phyloP scores from a whole-genome alignment of 2,797 vertebrate species.

The Spea hammondii region DNA sequence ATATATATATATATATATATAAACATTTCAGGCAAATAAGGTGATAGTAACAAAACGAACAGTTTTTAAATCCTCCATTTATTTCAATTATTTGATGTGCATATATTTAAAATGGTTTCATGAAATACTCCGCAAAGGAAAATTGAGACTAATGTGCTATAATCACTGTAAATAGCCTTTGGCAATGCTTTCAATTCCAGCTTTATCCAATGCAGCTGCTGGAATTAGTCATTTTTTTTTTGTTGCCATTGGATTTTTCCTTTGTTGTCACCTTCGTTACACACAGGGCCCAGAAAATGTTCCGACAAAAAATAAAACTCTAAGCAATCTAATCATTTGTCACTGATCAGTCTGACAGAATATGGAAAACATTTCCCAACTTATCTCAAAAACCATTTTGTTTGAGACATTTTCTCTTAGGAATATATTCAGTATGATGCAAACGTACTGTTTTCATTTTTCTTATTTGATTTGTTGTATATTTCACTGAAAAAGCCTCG shows the following conservation, averaged over 20 bases:
- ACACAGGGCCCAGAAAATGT: neutral
- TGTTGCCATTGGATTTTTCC: constrained; percentile 9
- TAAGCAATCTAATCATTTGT: constrained; percentile 1
- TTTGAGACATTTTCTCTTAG: neutral
- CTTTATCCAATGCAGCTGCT: neutral
- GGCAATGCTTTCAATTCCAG: neutral
- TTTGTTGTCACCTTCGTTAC: neutral
- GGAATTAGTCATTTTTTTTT: constrained; percentile 16
- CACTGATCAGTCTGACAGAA: neutral
- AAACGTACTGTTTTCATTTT: neutral
- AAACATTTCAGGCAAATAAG: neutral
- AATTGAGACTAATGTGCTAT: constrained; percentile 39
- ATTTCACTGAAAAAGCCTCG: no score
- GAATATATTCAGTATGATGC: neutral
- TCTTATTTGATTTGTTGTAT: no score
- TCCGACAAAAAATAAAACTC: neutral
- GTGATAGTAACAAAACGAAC: constrained; percentile 36
- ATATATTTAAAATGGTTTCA: constrained; percentile 46
- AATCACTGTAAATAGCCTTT: constrained; percentile 49
- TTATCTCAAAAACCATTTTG: neutral
- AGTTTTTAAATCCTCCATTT: constrained; percentile 31
- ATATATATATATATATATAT: no score
- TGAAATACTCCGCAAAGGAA: constrained; percentile 43
- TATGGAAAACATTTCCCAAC: neutral
- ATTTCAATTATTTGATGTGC: constrained; percentile 48